Evolutionary conservation across 2,888 invertebrate genomes (phyloP).

Genomic region (Drosophila greeni): DNA sequence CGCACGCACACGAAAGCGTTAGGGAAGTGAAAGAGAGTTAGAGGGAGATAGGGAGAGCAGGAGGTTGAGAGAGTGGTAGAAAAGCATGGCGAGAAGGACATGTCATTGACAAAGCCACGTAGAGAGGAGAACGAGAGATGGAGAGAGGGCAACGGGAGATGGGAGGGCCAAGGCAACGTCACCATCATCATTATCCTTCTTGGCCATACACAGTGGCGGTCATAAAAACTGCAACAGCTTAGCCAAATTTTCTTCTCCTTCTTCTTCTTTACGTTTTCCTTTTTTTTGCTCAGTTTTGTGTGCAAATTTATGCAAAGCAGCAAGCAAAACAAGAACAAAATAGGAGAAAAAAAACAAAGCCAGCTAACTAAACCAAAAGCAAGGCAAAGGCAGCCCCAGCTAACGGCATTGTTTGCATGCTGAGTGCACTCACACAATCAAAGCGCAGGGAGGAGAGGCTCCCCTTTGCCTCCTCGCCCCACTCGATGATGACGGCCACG

Average conservation of each 20-base stretch:
- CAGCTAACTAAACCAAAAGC: slow-evolving; percentile 20
- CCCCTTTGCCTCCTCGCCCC: slow-evolving; percentile 27
- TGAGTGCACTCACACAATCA: slow-evolving; percentile 48
- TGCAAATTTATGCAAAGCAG: slow-evolving; percentile 33
- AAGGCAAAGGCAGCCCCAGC: slow-evolving; percentile 24
- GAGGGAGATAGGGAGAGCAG: neutral
- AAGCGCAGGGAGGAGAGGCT: slow-evolving; percentile 22
- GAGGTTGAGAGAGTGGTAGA: neutral
- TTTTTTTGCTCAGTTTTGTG: slow-evolving; percentile 15
- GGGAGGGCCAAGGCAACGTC: slow-evolving; percentile 39
- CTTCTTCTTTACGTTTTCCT: slow-evolving; percentile 10
- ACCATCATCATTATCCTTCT: slow-evolving; percentile 29
- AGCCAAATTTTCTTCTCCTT: slow-evolving; percentile 25
- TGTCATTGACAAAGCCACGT: slow-evolving; percentile 48
- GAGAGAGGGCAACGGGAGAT: neutral
- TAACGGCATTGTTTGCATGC: slow-evolving; percentile 43
- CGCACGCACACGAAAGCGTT: slow-evolving; percentile 23
- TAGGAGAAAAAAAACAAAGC: neutral
- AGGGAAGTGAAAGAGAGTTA: neutral
- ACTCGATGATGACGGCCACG: slow-evolving; percentile 41
- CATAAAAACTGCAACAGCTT: slow-evolving; percentile 47
- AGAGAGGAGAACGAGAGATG: slow-evolving; percentile 14
- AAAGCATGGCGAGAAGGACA: slow-evolving; percentile 34
- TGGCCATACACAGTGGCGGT: slow-evolving; percentile 35
- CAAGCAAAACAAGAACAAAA: slow-evolving; percentile 17